Evolutionary conservation across 2,888 invertebrate genomes (phyloP).

Genomic region (Mimas tiliae): DNA sequence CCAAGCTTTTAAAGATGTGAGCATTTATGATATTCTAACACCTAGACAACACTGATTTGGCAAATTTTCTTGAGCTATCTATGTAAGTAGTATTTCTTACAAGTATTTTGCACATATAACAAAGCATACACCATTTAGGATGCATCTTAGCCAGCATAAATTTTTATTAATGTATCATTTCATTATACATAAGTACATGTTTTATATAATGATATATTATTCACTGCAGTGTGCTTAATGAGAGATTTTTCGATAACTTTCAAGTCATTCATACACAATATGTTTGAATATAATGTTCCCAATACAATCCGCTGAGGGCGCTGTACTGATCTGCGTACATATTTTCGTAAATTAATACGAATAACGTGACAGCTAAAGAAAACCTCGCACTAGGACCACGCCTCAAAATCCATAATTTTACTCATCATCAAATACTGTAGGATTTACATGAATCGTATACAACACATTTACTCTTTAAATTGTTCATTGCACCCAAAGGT

Average conservation of each 20-base stretch:
- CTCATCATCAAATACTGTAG: slow-evolving; percentile 2
- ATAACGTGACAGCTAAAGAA: too few species aligned
- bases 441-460: slow-evolving; percentile 7
- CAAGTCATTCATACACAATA: too few species aligned
- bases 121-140: slow-evolving; percentile 8
- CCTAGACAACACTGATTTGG: slow-evolving; percentile 73
- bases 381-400: neutral
- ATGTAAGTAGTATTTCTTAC: slow-evolving; percentile 38
- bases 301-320: too few species aligned
- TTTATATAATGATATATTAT: neutral
- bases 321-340: too few species aligned
- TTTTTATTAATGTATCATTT: neutral
- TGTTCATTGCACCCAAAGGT: neutral
- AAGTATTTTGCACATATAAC: slow-evolving; percentile 18
- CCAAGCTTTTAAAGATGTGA: neutral
- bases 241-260: too few species aligned
- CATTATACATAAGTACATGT: neutral
- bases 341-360: too few species aligned
- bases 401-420: neutral
- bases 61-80: slow-evolving; percentile 74
- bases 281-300: too few species aligned
- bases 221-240: neutral
- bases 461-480: neutral
- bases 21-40: slow-evolving; percentile 38
- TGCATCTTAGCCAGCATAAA: neutral